A percentile compares a stretch with the other conserved stretches of the same genome.
phyloP scores from a whole-genome alignment of 2,888 invertebrate genomes.

The Papilio protenor region DNA sequence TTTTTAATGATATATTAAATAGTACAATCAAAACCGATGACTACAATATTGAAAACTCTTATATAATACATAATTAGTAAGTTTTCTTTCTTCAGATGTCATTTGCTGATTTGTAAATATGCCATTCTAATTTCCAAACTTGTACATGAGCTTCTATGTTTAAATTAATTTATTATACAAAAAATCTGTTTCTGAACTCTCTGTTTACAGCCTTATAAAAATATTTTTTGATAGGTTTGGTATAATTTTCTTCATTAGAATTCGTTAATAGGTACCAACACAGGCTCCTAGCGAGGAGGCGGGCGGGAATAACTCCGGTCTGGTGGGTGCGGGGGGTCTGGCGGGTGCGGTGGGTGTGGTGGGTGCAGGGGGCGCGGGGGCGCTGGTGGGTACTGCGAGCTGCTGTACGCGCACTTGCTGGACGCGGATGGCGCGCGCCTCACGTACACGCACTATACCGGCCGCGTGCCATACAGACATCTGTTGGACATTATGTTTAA shows the following conservation, averaged over 20 bases:
- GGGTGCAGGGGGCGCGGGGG: conserved; percentile 46
- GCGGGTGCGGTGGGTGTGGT: conserved; percentile 52
- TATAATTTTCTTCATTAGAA: not conserved
- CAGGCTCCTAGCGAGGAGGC: conserved; percentile 85
- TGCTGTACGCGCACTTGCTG: conserved; percentile 91
- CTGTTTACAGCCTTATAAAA: no score
- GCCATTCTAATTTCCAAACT: not conserved
- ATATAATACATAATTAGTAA: no score
- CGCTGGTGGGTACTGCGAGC: conserved; percentile 86
- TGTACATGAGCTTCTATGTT: no score
- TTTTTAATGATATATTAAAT: not conserved
- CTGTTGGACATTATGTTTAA: conserved; percentile 92
- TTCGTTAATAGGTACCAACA: conserved; percentile 86
- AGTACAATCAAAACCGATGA: no score
- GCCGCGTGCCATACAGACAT: conserved; percentile 89
- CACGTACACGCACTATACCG: conserved; percentile 93
- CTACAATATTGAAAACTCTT: no score
- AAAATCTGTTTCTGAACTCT: not conserved
- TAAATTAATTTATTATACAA: no score
- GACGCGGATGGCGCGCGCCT: conserved; percentile 91
- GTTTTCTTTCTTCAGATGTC: no score
- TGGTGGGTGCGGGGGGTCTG: conserved; percentile 47
- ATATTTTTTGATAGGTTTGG: not conserved
- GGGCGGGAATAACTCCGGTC: conserved; percentile 55
- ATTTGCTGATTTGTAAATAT: no score